Conservation (phyloP, 1,140 invertebrate species). For the Tribolium castaneum region DNA sequence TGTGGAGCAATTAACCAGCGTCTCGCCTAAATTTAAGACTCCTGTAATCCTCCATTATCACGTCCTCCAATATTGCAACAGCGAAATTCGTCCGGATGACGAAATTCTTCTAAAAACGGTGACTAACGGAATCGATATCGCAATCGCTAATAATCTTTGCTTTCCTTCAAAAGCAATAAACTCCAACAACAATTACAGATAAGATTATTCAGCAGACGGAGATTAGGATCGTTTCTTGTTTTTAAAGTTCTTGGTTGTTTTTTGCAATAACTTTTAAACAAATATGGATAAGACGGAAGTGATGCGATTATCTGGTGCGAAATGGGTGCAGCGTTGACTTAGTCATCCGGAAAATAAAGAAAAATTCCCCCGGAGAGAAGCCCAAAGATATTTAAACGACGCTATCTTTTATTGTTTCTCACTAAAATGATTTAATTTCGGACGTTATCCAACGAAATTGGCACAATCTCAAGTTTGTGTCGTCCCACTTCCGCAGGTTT, state of each 20-base stretch:
- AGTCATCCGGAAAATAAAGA: not conserved
- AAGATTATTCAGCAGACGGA: conserved; percentile 35
- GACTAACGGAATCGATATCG: conserved; percentile 32
- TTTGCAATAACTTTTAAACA: not conserved
- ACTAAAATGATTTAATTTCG: conserved; percentile 21
- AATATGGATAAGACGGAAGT: not conserved
- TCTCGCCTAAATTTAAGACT: conserved; percentile 15
- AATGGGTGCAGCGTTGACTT: not conserved
- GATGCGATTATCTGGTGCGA: conserved; percentile 1
- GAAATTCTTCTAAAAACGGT: conserved; percentile 25
- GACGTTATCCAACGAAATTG: conserved; percentile 15
- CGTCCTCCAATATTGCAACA: conserved; percentile 16
- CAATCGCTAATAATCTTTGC: conserved; percentile 33
- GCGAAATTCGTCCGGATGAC: not conserved
- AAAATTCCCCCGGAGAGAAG: not conserved
- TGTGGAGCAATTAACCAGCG: not conserved
- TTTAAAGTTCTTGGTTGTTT: conserved; percentile 14
- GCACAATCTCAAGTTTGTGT: not conserved
- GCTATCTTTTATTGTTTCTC: conserved; percentile 1
- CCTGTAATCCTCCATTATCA: not conserved
- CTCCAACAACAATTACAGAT: conserved; percentile 31
- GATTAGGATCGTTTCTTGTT: conserved; percentile 37
- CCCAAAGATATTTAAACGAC: not conserved
- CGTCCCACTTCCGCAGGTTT: not conserved
- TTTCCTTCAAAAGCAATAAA: conserved; percentile 38